phyloP scores from a whole-genome alignment of 2,797 vertebrate genomes.

The Capromys pilorides region DNA sequence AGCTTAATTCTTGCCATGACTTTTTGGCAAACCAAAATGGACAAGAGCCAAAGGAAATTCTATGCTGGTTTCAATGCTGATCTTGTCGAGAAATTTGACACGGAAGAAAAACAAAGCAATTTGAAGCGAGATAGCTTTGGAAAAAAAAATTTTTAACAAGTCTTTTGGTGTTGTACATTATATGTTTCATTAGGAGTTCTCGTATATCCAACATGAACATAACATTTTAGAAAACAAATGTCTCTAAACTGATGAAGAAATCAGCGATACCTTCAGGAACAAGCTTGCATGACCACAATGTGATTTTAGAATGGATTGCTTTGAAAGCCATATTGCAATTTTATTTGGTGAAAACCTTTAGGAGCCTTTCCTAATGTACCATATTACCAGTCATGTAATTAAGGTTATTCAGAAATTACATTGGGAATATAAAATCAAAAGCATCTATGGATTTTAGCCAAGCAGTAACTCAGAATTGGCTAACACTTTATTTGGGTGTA shows the following conservation, averaged over 20 bases:
- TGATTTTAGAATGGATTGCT: not conserved
- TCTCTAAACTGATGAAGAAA: too few species aligned
- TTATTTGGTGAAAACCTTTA: not conserved
- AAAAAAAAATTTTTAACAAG: not conserved
- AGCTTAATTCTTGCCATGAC: not conserved
- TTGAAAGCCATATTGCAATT: too few species aligned
- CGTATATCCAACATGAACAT: not conserved
- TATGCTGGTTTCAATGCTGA: not conserved
- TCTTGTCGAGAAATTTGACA: not conserved
- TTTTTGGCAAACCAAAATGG: not conserved
- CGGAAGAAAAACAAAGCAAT: not conserved
- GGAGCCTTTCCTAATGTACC: not conserved
- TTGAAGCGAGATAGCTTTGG: not conserved
- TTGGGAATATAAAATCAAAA: not conserved
- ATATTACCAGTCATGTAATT: not conserved
- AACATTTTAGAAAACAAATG: not conserved
- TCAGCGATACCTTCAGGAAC: not conserved
- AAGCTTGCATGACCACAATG: too few species aligned
- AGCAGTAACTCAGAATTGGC: not conserved
- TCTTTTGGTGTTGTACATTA: not conserved
- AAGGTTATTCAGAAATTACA: not conserved
- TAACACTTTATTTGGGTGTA: not conserved
- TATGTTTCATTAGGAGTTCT: not conserved
- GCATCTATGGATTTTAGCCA: not conserved
- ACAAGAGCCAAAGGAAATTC: not conserved